These are phyloP conservation scores for Sinocyclocheilus maitianheensis DNA, from an alignment of 2,113 vertebrate species.

Conservation along the genomic window DNA sequence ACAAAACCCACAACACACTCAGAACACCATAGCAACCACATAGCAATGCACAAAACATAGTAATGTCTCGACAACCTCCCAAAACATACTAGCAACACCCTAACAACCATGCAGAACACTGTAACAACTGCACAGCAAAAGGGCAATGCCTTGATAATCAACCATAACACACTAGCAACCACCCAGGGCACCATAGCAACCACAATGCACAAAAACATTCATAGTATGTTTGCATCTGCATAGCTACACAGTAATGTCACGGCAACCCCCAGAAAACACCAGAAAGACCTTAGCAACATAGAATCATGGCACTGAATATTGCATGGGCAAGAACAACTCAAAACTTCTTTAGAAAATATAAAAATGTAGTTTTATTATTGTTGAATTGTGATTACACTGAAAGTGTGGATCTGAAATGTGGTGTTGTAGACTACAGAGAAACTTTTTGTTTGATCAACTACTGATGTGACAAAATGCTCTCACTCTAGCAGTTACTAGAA, in stretches of 20 bases:
- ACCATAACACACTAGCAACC: neutral
- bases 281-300: neutral
- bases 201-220: neutral
- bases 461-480: conserved; percentile 12
- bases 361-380: neutral
- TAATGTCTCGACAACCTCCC: neutral
- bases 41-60: neutral
- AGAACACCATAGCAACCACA: neutral
- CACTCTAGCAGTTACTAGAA: neutral
- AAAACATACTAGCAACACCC: neutral
- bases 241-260: neutral
- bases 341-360: neutral
- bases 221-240: neutral
- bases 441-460: neutral
- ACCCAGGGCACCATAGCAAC: too few species aligned
- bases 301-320: neutral
- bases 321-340: neutral
- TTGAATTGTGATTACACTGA: neutral
- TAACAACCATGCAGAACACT: neutral
- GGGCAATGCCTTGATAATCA: neutral
- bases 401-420: neutral
- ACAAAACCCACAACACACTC: neutral
- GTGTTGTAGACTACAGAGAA: neutral
- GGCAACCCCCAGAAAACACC: neutral
- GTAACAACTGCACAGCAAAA: neutral